Evolutionary conservation across 2,113 vertebrate species (phyloP).

Genomic region (Prunella fulvescens): DNA sequence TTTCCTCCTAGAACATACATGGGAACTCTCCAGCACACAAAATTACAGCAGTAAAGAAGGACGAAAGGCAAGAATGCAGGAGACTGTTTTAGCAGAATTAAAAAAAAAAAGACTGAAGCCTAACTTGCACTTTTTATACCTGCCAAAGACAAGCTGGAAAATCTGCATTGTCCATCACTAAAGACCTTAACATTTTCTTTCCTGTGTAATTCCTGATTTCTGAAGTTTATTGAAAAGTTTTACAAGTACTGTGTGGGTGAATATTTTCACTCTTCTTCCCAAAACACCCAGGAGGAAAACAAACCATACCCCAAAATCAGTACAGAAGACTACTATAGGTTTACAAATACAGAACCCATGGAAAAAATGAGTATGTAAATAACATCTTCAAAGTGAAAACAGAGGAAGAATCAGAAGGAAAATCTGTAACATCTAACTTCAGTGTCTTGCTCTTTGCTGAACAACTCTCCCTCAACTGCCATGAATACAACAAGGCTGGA

Average conservation of each 20-base stretch:
- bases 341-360: neutral
- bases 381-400: neutral
- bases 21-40: conserved; percentile 10
- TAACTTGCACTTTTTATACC: neutral
- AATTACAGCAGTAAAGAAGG: neutral
- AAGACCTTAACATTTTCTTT: neutral
- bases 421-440: neutral
- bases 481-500: too few relatives aligned
- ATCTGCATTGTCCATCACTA: neutral
- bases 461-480: neutral
- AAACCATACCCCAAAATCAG: neutral
- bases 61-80: neutral
- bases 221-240: neutral
- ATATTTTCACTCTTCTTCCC: neutral
- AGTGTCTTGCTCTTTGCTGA: neutral
- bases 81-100: neutral
- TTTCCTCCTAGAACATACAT: conserved; percentile 30
- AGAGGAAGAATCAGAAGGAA: neutral
- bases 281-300: neutral
- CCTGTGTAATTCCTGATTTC: neutral
- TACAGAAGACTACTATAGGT: neutral
- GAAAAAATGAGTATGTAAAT: neutral
- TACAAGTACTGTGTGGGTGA: neutral
- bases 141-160: neutral
- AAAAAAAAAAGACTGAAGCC: neutral